Evolutionary conservation across 1,140 invertebrate genomes (phyloP).

Genomic region (Heliconius congener): DNA sequence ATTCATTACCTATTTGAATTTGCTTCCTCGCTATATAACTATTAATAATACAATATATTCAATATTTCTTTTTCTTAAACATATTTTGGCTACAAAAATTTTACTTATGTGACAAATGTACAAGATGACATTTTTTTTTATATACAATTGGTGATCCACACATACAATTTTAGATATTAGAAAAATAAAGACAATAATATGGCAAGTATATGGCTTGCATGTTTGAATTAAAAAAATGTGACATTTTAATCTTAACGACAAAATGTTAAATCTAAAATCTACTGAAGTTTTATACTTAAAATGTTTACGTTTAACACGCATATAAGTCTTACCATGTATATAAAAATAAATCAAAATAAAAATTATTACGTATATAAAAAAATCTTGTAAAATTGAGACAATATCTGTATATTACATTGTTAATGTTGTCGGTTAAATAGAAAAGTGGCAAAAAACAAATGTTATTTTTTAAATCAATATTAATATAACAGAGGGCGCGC

Average conservation of each 20-base stretch:
- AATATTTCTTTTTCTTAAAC: neutral
- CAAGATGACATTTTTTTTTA: neutral
- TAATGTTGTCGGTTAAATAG: neutral
- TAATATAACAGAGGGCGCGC: too few relatives aligned
- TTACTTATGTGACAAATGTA: neutral
- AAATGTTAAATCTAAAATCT: conserved; percentile 1
- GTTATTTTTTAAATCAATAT: too few relatives aligned
- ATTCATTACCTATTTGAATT: too few relatives aligned
- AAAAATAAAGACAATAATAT: conserved; percentile 34
- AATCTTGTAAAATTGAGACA: conserved; percentile 21
- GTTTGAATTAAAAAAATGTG: conserved; percentile 12
- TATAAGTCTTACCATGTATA: neutral
- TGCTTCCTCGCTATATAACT: neutral
- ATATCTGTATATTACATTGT: conserved; percentile 34
- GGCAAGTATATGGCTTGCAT: conserved; percentile 53
- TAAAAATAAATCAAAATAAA: neutral
- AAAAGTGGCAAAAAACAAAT: too few relatives aligned
- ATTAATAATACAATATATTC: conserved; percentile 4
- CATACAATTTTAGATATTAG: neutral
- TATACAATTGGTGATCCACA: neutral
- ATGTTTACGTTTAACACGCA: neutral
- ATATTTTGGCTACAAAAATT: conserved; percentile 16
- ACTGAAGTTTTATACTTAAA: neutral
- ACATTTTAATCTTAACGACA: conserved; percentile 3
- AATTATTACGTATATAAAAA: neutral